Percentiles rank a stretch among this genome's conserved stretches.
These are phyloP conservation scores for Murina feae DNA, from an alignment of 2,113 vertebrate genomes.

Conservation along the genomic window DNA sequence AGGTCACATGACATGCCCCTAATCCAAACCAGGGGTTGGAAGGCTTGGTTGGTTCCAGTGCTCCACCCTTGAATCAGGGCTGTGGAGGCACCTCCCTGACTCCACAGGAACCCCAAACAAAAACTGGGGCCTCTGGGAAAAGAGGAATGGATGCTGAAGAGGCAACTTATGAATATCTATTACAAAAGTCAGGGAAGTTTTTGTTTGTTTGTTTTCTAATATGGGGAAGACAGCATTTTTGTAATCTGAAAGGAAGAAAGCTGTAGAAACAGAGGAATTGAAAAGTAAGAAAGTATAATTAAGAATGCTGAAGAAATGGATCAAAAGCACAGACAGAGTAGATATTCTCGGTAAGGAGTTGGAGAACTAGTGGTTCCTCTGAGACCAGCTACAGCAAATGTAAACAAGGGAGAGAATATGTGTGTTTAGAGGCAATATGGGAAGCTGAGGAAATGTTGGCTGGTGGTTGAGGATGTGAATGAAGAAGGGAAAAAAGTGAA, in stretches of 20 bases:
- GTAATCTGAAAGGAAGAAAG: not conserved
- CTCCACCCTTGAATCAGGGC: not conserved
- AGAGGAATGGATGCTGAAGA: not conserved
- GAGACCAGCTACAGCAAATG: not conserved
- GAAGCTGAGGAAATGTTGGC: not conserved
- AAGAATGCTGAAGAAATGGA: not conserved
- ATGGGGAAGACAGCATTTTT: not conserved
- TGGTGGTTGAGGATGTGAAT: not conserved
- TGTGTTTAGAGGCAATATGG: not conserved
- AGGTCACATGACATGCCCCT: not conserved
- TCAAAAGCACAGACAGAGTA: not conserved
- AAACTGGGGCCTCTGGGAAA: not conserved
- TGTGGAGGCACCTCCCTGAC: not conserved
- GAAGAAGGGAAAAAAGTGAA: not conserved
- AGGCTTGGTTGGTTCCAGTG: not conserved
- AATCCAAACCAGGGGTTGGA: not conserved
- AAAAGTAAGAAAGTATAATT: not conserved
- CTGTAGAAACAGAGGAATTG: not conserved
- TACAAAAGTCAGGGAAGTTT: not conserved
- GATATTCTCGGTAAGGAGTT: not conserved
- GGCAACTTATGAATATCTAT: not conserved
- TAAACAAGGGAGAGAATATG: not conserved
- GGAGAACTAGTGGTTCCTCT: not conserved
- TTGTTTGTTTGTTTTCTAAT: not conserved
- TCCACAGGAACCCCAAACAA: not conserved